Conservation (phyloP, 37 sponge, comb jelly and placozoan genomes). For the Mnemiopsis leidyi region DNA sequence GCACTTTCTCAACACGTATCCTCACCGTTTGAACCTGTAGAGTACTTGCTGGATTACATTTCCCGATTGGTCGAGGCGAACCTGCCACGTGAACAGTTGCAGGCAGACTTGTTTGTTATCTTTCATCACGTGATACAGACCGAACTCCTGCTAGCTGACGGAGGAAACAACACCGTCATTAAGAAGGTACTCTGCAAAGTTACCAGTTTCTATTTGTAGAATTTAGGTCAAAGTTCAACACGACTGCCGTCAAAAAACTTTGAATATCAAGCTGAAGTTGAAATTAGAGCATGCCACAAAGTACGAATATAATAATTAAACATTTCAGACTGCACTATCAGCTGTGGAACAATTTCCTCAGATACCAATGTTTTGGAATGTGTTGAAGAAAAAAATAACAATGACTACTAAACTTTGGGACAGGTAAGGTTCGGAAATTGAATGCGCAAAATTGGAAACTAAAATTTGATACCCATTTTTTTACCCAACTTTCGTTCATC, state of each 20-base stretch:
- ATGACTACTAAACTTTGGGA: conserved; percentile 34
- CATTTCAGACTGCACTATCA: neutral
- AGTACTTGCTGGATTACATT: neutral
- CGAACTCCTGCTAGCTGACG: neutral
- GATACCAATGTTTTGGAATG: neutral
- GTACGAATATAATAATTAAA: too few species aligned
- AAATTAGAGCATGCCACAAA: too few species aligned
- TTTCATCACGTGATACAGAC: neutral
- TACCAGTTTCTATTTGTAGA: too few species aligned
- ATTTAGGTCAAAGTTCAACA: too few species aligned
- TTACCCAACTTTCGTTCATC: too few species aligned
- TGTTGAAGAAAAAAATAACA: neutral
- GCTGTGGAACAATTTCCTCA: conserved; percentile 52
- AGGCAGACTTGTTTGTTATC: neutral
- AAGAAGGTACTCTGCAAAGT: too few species aligned
- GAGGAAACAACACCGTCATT: neutral
- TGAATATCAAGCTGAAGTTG: too few species aligned
- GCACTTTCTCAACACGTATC: too few species aligned
- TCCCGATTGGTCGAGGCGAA: neutral
- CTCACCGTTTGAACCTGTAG: neutral
- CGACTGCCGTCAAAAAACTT: too few species aligned
- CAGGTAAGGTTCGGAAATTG: too few species aligned
- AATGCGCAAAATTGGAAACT: too few species aligned
- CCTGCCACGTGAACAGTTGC: neutral
- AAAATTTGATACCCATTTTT: too few species aligned